phyloP scores from a whole-genome alignment of 1,140 invertebrate species.

The Zaprionus capensis region DNA sequence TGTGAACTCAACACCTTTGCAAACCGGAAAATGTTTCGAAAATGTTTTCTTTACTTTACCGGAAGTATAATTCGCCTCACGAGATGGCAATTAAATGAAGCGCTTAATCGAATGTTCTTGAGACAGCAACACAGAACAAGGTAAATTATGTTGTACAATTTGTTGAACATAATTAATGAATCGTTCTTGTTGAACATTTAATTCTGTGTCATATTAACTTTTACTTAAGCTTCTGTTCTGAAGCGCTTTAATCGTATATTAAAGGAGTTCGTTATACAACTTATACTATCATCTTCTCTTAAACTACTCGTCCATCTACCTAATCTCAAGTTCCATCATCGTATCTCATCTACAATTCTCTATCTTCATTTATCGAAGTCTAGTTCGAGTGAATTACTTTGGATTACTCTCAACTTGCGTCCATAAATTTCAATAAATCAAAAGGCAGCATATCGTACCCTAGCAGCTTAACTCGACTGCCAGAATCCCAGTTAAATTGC shows the following conservation, averaged over 20 bases:
- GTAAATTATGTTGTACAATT: no score
- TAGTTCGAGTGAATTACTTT: background rate
- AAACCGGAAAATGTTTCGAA: slow-evolving; percentile 2
- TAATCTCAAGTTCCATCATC: no score
- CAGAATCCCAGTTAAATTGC: slow-evolving; percentile 9
- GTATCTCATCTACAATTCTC: no score
- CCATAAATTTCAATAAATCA: slow-evolving; percentile 5
- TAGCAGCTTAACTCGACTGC: background rate
- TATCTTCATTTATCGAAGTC: background rate
- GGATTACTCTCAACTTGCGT: background rate
- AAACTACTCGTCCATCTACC: no score
- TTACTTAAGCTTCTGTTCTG: no score
- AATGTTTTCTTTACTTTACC: slow-evolving; percentile 18
- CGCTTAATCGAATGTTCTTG: background rate
- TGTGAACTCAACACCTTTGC: slow-evolving; percentile 9
- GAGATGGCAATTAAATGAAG: background rate
- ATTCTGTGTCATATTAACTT: no score
- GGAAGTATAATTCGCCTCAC: slow-evolving; percentile 7
- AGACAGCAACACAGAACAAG: no score
- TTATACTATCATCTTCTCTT: no score
- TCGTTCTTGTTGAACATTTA: no score
- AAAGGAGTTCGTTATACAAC: no score
- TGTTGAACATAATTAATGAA: no score
- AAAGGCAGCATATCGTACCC: background rate
- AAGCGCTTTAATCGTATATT: no score